Conservation (phyloP, 2,113 vertebrate genomes). For the Climacteris rufus region DNA sequence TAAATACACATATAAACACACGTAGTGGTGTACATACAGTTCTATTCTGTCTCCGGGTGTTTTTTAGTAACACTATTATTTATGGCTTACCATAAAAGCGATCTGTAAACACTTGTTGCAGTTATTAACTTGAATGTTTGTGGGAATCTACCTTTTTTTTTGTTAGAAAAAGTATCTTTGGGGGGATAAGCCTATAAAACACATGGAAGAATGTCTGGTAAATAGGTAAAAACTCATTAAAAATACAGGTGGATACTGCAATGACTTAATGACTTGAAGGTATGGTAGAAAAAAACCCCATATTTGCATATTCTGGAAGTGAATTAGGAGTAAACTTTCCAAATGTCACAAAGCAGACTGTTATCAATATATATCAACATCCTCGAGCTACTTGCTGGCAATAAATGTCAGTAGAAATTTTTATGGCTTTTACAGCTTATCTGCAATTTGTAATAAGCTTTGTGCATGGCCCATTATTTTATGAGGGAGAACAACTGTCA, state of each 20-base stretch:
- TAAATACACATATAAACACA: not conserved
- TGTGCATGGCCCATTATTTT: constrained; percentile 58
- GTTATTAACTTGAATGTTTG: not conserved
- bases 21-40: not conserved
- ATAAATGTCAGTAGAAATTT: constrained; percentile 72
- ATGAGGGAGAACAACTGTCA: constrained; percentile 60
- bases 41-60: not conserved
- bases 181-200: not conserved
- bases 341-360: constrained; percentile 72
- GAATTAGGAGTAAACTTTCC: constrained; percentile 71
- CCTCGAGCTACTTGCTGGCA: constrained; percentile 61
- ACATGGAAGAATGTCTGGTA: not conserved
- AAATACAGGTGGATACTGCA: not conserved
- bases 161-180: not conserved
- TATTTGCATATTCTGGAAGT: constrained; percentile 56
- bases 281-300: not conserved
- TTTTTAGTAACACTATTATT: not conserved
- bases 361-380: constrained; percentile 76
- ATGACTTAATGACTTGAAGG: not conserved
- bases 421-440: constrained; percentile 70
- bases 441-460: constrained; percentile 67
- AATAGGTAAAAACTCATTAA: not conserved
- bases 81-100: not conserved
- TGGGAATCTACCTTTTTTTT: not conserved
- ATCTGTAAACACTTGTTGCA: not conserved